These are phyloP conservation scores for Temnothorax unifasciatus DNA, from an alignment of 2,888 invertebrate genomes.

Conservation along the genomic window DNA sequence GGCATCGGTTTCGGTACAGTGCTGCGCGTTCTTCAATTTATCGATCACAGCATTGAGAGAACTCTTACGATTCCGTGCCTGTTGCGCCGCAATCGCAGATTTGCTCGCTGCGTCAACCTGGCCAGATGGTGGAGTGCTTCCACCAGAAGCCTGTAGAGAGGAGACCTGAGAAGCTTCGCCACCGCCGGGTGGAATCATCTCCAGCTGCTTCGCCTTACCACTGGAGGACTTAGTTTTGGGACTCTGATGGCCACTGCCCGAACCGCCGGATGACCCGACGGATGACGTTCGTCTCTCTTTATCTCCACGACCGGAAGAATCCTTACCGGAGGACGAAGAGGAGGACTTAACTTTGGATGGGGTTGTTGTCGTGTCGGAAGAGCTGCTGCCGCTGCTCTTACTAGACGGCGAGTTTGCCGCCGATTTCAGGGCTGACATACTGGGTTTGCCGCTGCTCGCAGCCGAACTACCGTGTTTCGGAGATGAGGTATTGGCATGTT, in stretches of 20 bases:
- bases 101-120: slow-evolving; percentile 89
- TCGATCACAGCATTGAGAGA: slow-evolving; percentile 95
- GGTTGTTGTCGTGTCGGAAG: slow-evolving; percentile 65
- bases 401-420: slow-evolving; percentile 88
- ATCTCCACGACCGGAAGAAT: slow-evolving; percentile 80
- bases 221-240: slow-evolving; percentile 90
- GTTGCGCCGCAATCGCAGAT: slow-evolving; percentile 86
- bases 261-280: slow-evolving; percentile 84
- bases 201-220: slow-evolving; percentile 90
- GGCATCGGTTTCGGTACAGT: slow-evolving; percentile 88
- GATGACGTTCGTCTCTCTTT: slow-evolving; percentile 86
- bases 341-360: slow-evolving; percentile 78
- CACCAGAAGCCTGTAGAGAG: slow-evolving; percentile 70
- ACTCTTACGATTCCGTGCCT: slow-evolving; percentile 90
- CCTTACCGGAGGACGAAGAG: slow-evolving; percentile 78
- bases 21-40: slow-evolving; percentile 93
- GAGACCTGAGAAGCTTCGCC: slow-evolving; percentile 70
- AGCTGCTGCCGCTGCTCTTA: slow-evolving; percentile 62
- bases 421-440: slow-evolving; percentile 95
- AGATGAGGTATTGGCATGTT: slow-evolving; percentile 91
- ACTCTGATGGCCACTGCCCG: slow-evolving; percentile 87
- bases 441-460: slow-evolving; percentile 92
- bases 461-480: slow-evolving; percentile 92
- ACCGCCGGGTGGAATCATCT: slow-evolving; percentile 87
- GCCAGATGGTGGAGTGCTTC: slow-evolving; percentile 87